Percentiles rank a stretch among this genome's conserved stretches.
phyloP scores from a whole-genome alignment of 2,797 vertebrate species.

The Argya squamiceps region DNA sequence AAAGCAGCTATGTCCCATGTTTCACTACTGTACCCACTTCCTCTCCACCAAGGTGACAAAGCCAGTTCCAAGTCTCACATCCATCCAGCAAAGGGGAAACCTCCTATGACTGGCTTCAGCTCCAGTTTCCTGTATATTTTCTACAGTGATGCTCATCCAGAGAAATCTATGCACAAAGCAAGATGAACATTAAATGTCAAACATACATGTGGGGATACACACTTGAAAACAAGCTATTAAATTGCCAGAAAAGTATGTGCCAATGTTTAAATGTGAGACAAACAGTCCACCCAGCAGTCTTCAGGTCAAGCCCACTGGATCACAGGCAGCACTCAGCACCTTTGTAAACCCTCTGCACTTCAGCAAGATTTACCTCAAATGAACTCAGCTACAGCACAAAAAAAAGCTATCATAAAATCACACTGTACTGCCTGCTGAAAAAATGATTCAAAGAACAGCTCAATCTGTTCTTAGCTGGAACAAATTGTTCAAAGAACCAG shows the following conservation, averaged over 20 bases:
- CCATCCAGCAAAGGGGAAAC: background rate
- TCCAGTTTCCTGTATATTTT: background rate
- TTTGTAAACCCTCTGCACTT: background rate
- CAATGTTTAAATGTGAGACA: background rate
- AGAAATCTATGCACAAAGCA: background rate
- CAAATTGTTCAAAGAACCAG: slow-evolving; percentile 64
- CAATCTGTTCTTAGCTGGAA: slow-evolving; percentile 71
- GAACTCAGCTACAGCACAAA: slow-evolving; percentile 47
- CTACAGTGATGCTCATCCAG: background rate
- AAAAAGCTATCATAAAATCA: slow-evolving; percentile 34
- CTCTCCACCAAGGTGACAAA: background rate
- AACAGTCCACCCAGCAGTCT: background rate
- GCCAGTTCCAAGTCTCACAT: background rate
- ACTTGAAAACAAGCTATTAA: slow-evolving; percentile 6
- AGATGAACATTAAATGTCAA: slow-evolving; percentile 17
- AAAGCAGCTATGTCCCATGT: background rate
- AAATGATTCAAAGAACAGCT: slow-evolving; percentile 66
- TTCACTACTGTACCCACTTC: background rate
- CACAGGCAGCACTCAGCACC: background rate
- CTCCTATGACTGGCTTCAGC: background rate
- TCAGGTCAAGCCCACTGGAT: background rate
- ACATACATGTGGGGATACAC: background rate
- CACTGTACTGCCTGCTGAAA: slow-evolving; percentile 40
- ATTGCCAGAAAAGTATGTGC: background rate
- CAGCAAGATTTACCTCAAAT: slow-evolving; percentile 45